Percentiles rank a stretch among this genome's conserved stretches.
phyloP scores from a whole-genome alignment of 2,797 vertebrate species.

The Acanthurus leucopareius region DNA sequence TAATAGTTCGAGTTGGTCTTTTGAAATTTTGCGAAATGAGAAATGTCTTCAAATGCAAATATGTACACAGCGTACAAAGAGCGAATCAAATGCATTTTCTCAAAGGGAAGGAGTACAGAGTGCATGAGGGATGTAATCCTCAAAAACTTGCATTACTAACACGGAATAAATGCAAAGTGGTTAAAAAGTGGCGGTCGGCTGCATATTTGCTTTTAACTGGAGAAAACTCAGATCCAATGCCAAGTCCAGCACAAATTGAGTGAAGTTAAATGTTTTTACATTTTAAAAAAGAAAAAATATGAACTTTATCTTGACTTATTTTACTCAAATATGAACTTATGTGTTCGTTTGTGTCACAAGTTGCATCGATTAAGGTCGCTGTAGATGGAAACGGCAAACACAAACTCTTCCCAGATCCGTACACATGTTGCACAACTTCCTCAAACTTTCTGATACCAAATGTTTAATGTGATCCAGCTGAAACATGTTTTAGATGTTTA shows the following conservation, averaged over 20 bases:
- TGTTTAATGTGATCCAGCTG: background rate
- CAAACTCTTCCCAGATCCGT: background rate
- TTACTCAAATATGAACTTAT: background rate
- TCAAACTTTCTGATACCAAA: background rate
- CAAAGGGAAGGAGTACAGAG: background rate
- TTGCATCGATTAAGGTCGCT: background rate
- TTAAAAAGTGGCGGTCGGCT: conserved; percentile 5
- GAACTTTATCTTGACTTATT: background rate
- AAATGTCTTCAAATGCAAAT: conserved; percentile 54
- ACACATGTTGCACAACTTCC: background rate
- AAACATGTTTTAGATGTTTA: background rate
- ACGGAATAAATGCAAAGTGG: background rate
- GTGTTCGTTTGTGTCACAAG: background rate
- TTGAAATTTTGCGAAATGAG: conserved; percentile 48
- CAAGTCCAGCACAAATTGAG: background rate
- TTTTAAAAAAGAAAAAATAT: background rate
- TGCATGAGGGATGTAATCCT: conserved; percentile 17
- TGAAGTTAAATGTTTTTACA: background rate
- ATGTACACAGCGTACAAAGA: conserved; percentile 25
- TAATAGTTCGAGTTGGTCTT: conserved; percentile 56
- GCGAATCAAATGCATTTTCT: conserved; percentile 28
- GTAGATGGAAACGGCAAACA: background rate
- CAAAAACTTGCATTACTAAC: conserved; percentile 2
- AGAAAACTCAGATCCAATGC: background rate
- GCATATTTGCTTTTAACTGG: conserved; percentile 20